Evolutionary conservation across 2,888 invertebrate genomes (phyloP), one percentile per base, ranked within the genome.

Genomic region (Lithophane socia): DNA sequence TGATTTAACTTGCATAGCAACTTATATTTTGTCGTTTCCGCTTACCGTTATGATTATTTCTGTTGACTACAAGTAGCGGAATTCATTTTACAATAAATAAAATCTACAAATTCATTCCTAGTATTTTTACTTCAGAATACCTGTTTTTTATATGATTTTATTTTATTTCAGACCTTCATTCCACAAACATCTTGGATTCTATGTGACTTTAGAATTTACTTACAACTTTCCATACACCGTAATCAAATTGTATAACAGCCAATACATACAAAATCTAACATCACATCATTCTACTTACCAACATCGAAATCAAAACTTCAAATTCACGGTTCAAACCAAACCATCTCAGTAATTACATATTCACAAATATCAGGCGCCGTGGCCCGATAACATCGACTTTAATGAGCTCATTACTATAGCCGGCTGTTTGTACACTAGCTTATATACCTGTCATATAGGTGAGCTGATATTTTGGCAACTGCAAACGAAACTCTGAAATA

Each of bases 71-170:
- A 90, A 92, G 92, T 95, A 95, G 94, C 91, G 91, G 92, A 93
- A 93, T 92, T 94, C 86, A 94, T 94, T 95, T 95, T 91, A 92
- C 92, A 94, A 93, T 93, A 93, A 96, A 96, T 94, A 94, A 95
- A 95, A 93, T 94, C 90, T 94, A 94, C 93, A 94, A 92, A 92
- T 93, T 91, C 80, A 81, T 80, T 70, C 0, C 56, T n/a, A 24
- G 82, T 80, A 82, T 90, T 92, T 89, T 52, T 84, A 60, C 37
- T 44, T 29, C 8, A 42, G 2, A 37, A 5, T 10, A 24, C 63
- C 47, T n/a, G 0, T 29, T 61, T 13, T 44, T 54, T 10, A n/a
- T n/a, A n/a, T n/a, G 3, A 0, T 37, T 67, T n/a, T 3, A n/a
- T 37, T 52, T 37, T 10, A n/a, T 68, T 54, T 37, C 5, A 29